Conservation (phyloP, 2,113 vertebrate species). For the Clarias macrocephalus region DNA sequence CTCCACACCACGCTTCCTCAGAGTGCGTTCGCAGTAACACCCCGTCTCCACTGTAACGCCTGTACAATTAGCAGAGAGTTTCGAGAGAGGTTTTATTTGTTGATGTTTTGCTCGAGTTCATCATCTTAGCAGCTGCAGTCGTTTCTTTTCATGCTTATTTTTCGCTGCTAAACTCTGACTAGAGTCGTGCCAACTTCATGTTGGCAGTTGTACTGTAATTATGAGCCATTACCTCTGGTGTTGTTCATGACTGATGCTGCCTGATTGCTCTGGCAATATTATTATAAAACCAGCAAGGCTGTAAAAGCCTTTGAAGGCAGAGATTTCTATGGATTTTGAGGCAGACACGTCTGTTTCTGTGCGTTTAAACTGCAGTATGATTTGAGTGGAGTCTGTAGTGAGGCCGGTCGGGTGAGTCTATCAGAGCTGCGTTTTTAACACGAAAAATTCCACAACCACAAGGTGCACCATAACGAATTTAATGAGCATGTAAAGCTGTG, state of each 20-base stretch:
- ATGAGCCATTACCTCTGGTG: slow-evolving; percentile 16
- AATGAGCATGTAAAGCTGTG: background rate
- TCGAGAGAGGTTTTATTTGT: slow-evolving; percentile 35
- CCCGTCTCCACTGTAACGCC: background rate
- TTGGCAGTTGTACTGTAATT: slow-evolving; percentile 16
- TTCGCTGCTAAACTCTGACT: slow-evolving; percentile 39
- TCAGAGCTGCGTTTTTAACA: background rate
- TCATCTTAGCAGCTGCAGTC: slow-evolving; percentile 52
- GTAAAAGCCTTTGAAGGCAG: slow-evolving; percentile 2
- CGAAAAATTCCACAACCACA: background rate
- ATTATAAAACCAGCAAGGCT: background rate
- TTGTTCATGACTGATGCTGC: slow-evolving; percentile 7
- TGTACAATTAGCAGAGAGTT: background rate
- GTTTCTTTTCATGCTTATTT: slow-evolving; percentile 53
- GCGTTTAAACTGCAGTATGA: background rate
- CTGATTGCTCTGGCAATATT: slow-evolving; percentile 9
- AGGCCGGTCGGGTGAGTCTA: background rate
- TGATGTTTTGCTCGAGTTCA: slow-evolving; percentile 63
- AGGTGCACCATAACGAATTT: background rate
- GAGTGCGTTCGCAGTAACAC: background rate
- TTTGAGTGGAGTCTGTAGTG: background rate
- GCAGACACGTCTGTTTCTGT: background rate
- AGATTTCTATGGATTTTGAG: background rate
- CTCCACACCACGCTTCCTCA: background rate
- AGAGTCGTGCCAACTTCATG: slow-evolving; percentile 19